phyloP scores from a whole-genome alignment of 1,140 invertebrate genomes.

The Anadara kagoshimensis region DNA sequence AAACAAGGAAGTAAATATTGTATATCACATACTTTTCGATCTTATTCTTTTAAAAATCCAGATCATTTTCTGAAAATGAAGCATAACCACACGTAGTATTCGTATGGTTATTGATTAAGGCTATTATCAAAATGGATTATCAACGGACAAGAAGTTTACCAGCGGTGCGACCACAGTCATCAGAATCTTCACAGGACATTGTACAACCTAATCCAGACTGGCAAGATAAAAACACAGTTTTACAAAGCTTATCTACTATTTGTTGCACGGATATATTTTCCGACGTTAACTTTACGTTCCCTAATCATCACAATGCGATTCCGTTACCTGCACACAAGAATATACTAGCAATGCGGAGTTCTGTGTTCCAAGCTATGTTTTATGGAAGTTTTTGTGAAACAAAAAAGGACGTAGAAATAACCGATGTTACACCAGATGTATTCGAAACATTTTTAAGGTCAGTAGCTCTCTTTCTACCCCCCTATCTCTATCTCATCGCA shows the following conservation, averaged over 20 bases:
- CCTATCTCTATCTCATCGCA: neutral
- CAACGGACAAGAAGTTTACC: too few relatives aligned
- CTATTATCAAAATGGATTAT: too few relatives aligned
- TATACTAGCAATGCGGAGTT: constrained; percentile 32
- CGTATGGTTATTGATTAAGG: too few relatives aligned
- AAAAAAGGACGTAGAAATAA: constrained; percentile 15
- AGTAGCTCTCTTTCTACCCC: neutral
- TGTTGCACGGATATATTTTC: constrained; percentile 17
- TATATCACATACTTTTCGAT: too few relatives aligned
- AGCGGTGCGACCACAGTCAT: too few relatives aligned
- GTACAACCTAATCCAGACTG: too few relatives aligned
- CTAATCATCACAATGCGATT: constrained; percentile 1
- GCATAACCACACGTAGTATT: too few relatives aligned
- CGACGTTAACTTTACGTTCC: constrained; percentile 23
- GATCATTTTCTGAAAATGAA: too few relatives aligned
- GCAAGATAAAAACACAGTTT: too few relatives aligned
- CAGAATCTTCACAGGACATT: too few relatives aligned
- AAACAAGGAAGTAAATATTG: too few relatives aligned
- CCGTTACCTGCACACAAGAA: constrained; percentile 21
- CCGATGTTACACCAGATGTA: constrained; percentile 24
- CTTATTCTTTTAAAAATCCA: too few relatives aligned
- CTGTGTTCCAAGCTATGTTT: constrained; percentile 39
- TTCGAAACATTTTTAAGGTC: constrained; percentile 28
- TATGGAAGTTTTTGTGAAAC: constrained; percentile 26
- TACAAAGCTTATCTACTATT: constrained; percentile 9